phyloP scores from a whole-genome alignment of 1,140 invertebrate species.

The Hyles vespertilio region DNA sequence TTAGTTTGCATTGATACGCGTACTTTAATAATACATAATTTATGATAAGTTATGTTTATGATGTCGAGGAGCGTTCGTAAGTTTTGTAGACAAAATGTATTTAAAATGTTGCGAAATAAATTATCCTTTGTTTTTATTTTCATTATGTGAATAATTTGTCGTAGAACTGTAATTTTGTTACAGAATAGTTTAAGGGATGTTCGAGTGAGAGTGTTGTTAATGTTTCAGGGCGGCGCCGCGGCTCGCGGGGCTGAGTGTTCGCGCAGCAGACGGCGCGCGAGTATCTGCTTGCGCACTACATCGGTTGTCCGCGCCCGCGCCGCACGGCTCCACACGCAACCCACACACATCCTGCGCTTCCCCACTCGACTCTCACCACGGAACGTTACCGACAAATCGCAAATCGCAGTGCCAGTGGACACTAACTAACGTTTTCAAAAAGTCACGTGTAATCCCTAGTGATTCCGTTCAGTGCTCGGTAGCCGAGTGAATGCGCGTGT shows the following conservation, averaged over 20 bases:
- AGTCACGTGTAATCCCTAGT: constrained; percentile 56
- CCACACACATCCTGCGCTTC: constrained; percentile 49
- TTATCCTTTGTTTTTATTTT: too few species aligned
- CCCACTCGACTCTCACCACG: constrained; percentile 30
- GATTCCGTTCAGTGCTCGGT: constrained; percentile 61
- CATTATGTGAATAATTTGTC: too few species aligned
- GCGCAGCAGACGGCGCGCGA: constrained; percentile 35
- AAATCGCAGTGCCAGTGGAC: constrained; percentile 45
- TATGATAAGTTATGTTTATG: too few species aligned
- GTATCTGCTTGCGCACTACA: constrained; percentile 43
- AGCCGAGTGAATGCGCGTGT: constrained; percentile 90
- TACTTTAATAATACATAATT: too few species aligned
- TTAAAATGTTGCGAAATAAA: too few species aligned
- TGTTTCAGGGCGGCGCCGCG: constrained; percentile 62
- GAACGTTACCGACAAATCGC: constrained; percentile 28
- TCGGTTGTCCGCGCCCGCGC: constrained; percentile 51
- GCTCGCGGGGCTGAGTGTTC: constrained; percentile 57
- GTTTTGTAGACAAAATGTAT: too few species aligned
- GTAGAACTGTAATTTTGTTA: too few species aligned
- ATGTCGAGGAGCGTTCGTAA: too few species aligned
- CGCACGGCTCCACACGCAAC: constrained; percentile 56
- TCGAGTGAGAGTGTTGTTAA: constrained; percentile 12
- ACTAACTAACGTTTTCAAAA: constrained; percentile 29
- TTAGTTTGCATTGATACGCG: too few species aligned
- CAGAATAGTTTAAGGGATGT: neutral